These are phyloP conservation scores for Sycophila texana DNA, from an alignment of 2,888 invertebrate genomes.

Conservation along the genomic window DNA sequence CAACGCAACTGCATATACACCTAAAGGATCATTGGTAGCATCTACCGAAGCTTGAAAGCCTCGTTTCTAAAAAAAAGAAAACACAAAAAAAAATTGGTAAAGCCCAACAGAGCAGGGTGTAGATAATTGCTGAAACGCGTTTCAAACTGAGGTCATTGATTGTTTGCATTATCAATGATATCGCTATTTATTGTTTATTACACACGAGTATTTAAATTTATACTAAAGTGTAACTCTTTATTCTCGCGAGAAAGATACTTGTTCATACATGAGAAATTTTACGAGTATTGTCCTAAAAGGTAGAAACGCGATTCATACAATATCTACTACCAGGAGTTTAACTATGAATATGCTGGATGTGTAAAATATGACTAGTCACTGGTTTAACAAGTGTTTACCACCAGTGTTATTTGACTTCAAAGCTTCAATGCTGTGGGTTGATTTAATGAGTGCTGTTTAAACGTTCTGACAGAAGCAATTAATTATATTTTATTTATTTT, in stretches of 20 bases:
- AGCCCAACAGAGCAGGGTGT: conserved; percentile 61
- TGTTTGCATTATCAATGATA: conserved; percentile 15
- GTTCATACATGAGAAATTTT: conserved; percentile 30
- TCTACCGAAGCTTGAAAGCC: conserved; percentile 78
- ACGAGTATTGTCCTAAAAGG: conserved; percentile 22
- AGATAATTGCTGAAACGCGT: conserved; percentile 63
- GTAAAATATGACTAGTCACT: conserved; percentile 41
- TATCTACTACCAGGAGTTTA: conserved; percentile 46
- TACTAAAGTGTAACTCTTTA: conserved; percentile 14
- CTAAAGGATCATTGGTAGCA: conserved; percentile 82
- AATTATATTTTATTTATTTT: conserved; percentile 36
- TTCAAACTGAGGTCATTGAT: conserved; percentile 54
- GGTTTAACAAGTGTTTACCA: conserved; percentile 44
- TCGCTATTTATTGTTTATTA: conserved; percentile 21
- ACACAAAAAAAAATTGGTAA: conserved; percentile 36
- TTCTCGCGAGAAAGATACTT: conserved; percentile 16
- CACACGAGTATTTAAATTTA: conserved; percentile 19
- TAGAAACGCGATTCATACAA: conserved; percentile 50
- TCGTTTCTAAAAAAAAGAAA: conserved; percentile 24
- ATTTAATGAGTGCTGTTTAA: conserved; percentile 56
- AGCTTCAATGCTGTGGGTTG: conserved; percentile 63
- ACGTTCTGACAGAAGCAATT: conserved; percentile 31
- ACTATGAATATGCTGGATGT: conserved; percentile 41
- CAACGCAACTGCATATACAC: conserved; percentile 94
- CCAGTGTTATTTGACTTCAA: conserved; percentile 60